These are phyloP conservation scores for Threskiornis aethiopicus DNA, from an alignment of 2,797 vertebrate species.

Conservation along the genomic window DNA sequence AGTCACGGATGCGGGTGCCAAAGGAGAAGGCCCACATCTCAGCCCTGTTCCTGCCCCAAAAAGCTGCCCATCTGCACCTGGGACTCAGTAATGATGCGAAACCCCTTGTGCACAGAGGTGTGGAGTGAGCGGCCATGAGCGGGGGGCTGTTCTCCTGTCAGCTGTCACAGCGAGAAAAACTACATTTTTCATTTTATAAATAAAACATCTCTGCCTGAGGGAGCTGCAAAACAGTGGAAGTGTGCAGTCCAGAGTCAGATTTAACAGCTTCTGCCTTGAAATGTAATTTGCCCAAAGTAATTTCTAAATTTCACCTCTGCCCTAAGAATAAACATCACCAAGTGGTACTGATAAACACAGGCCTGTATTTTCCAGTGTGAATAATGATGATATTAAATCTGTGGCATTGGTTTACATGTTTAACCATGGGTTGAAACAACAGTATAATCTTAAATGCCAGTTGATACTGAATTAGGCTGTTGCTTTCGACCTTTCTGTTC, in stretches of 20 bases:
- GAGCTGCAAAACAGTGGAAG: background rate
- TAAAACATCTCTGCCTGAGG: background rate
- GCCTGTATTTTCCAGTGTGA: background rate
- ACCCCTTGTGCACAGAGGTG: background rate
- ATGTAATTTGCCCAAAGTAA: background rate
- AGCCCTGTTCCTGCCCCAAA: background rate
- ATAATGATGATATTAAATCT: background rate
- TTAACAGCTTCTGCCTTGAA: background rate
- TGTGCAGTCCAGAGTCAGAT: background rate
- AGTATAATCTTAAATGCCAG: background rate
- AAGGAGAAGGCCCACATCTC: background rate
- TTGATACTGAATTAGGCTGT: background rate
- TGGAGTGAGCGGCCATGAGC: accelerated
- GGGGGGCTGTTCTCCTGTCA: background rate
- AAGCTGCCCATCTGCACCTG: background rate
- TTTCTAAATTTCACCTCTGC: background rate
- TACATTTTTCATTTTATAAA: background rate
- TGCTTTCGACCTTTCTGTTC: background rate
- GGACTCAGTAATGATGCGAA: background rate
- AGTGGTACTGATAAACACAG: background rate
- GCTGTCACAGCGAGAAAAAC: background rate
- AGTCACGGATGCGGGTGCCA: accelerated
- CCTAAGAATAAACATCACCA: background rate
- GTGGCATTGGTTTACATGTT: background rate
- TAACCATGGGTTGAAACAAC: background rate